A percentile compares a stretch with the other conserved stretches of the same genome.
phyloP scores from a whole-genome alignment of 2,888 invertebrate genomes.

The Morinoia aosen region DNA sequence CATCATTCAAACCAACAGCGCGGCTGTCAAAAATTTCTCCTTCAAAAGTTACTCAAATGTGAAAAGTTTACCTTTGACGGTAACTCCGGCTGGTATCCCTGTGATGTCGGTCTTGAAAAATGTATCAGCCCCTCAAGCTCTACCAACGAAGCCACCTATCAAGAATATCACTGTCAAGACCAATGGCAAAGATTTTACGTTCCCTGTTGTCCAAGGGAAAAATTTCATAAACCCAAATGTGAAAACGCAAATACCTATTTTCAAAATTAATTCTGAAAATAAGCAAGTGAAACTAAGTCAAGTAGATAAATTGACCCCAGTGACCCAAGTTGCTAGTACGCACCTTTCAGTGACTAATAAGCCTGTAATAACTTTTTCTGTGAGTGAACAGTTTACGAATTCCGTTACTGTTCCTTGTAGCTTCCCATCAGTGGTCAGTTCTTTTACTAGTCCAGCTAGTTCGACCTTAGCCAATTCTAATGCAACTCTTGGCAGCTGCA shows the following conservation, averaged over 20 bases:
- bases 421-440: neutral
- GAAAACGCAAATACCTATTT: neutral
- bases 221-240: neutral
- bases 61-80: neutral
- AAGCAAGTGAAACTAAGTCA: neutral
- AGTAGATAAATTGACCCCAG: neutral
- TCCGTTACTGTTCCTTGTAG: neutral
- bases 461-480: slow-evolving; percentile 6
- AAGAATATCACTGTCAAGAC: slow-evolving; percentile 20
- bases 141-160: neutral
- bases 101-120: neutral
- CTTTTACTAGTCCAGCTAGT: neutral
- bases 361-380: neutral
- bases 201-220: neutral
- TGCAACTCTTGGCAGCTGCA: neutral
- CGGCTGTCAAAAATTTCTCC: neutral
- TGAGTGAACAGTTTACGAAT: neutral
- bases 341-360: neutral
- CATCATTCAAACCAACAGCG: neutral
- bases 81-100: neutral
- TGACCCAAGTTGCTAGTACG: neutral
- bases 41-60: neutral
- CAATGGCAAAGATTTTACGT: slow-evolving; percentile 5
- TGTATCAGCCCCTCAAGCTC: neutral
- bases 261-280: neutral